Evolutionary conservation across 1,140 invertebrate genomes (phyloP).

Genomic region (Mycetomoellerius zeteki): DNA sequence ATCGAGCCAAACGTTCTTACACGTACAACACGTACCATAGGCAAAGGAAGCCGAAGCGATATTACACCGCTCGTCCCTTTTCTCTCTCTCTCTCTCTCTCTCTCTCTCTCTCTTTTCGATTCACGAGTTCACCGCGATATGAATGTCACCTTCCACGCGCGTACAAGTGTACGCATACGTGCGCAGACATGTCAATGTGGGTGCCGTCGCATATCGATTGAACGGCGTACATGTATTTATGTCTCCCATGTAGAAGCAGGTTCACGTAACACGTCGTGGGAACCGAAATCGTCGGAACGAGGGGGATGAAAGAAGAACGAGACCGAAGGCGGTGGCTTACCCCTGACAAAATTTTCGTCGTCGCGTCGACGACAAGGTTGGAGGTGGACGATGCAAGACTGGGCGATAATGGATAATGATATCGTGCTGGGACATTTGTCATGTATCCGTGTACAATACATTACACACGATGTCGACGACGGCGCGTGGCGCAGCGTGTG

Average conservation of each 20-base stretch:
- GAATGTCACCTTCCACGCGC: constrained; percentile 66
- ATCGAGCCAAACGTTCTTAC: constrained; percentile 17
- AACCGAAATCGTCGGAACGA: constrained; percentile 47
- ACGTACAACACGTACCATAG: constrained; percentile 26
- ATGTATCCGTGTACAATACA: constrained; percentile 40
- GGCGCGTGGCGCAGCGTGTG: constrained; percentile 8
- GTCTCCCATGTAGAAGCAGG: constrained; percentile 51
- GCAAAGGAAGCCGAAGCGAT: constrained; percentile 59
- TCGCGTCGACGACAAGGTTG: constrained; percentile 7
- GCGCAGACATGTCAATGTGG: constrained; percentile 53
- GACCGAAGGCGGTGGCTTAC: constrained; percentile 37
- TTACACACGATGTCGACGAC: not conserved
- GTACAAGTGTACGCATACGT: not conserved
- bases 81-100: constrained; percentile 16
- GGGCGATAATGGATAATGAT: constrained; percentile 70
- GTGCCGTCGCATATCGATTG: constrained; percentile 77
- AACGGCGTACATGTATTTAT: constrained; percentile 45
- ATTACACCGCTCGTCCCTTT: constrained; percentile 66
- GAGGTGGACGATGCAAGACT: constrained; percentile 17
- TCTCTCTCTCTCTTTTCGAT: constrained; percentile 49
- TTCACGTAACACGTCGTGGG: constrained; percentile 65
- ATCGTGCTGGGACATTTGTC: constrained; percentile 66
- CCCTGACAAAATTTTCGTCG: constrained; percentile 42
- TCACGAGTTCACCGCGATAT: constrained; percentile 76
- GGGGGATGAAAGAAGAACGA: not conserved